Conservation (phyloP, 2,113 vertebrate genomes). For the Bos taurus region ARS-UCD2.0 NC_037334.1:47380001-47380500, state of each 20-base stretch:
- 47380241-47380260: background rate
- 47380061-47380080: background rate
- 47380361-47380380: constrained; percentile 86
- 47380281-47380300: background rate
- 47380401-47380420: constrained; percentile 68
- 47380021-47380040: background rate
- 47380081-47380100: background rate
- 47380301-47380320: background rate
- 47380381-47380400: constrained; percentile 75
- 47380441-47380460: constrained; percentile 8
- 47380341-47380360: background rate
- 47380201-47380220: background rate
- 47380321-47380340: background rate
- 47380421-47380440: constrained; percentile 81
- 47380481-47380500: constrained; percentile 86
- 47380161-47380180: background rate
- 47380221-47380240: background rate
- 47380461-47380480: background rate
- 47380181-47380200: background rate
- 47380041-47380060: background rate
- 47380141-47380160: background rate
- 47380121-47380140: background rate
- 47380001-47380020: background rate
- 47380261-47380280: background rate
- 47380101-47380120: background rate